Percentiles rank a stretch among this genome's conserved stretches.
These are phyloP conservation scores for Plectrocnemia conspersa DNA, from an alignment of 1,140 invertebrate species.

Conservation along the genomic window DNA sequence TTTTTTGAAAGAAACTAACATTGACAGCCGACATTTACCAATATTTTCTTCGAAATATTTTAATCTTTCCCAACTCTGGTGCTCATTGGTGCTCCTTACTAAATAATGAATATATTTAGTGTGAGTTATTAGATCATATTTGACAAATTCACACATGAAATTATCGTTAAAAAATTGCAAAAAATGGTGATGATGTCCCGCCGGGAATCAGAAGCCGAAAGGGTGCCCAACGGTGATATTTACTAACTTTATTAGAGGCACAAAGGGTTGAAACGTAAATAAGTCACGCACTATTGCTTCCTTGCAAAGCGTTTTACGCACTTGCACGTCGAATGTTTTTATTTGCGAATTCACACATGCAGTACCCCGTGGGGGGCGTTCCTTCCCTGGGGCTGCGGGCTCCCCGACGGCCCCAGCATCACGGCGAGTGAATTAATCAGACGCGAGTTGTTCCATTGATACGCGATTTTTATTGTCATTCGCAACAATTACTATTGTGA, in stretches of 20 bases:
- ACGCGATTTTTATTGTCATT: background rate
- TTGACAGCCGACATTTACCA: no score
- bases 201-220: no score
- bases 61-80: no score
- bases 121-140: no score
- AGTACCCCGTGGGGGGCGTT: background rate
- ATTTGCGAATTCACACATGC: conserved; percentile 16
- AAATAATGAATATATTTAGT: no score
- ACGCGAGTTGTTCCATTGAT: background rate
- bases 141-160: no score
- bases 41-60: no score
- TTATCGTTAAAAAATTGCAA: no score
- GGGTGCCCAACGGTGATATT: conserved; percentile 7
- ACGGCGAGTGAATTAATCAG: background rate
- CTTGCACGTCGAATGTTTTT: conserved; percentile 13
- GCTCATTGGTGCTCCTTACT: no score
- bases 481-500: conserved; percentile 12
- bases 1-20: no score
- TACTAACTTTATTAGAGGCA: conserved; percentile 15
- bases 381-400: background rate
- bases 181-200: no score
- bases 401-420: background rate
- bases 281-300: background rate
- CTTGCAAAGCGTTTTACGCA: no score
- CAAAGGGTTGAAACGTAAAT: conserved; percentile 19